Evolutionary conservation across 2,113 vertebrate genomes (phyloP).

Genomic region (Apaloderma vittatum): DNA sequence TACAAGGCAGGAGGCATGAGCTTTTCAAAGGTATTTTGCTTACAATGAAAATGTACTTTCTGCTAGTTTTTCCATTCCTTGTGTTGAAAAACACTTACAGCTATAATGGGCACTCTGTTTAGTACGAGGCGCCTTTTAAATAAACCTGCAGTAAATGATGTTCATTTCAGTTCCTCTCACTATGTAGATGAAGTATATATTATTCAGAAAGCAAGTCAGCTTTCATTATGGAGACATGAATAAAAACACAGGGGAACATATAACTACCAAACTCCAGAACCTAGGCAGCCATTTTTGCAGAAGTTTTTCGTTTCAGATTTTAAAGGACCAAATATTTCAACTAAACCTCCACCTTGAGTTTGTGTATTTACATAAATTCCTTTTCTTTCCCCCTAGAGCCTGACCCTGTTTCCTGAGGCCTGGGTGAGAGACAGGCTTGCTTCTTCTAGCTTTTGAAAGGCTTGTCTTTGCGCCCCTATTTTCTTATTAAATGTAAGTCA

Average conservation of each 20-base stretch:
- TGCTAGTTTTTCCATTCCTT: neutral
- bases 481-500: constrained; percentile 14
- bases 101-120: neutral
- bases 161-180: neutral
- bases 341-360: neutral
- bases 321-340: constrained; percentile 44
- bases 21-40: neutral
- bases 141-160: neutral
- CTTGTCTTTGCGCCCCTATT: neutral
- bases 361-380: constrained; percentile 50
- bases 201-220: constrained; percentile 59
- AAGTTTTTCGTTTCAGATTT: constrained; percentile 39
- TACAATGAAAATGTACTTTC: neutral
- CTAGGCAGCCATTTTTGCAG: neutral
- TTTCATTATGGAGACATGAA: constrained; percentile 46
- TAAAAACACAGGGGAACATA: constrained; percentile 10
- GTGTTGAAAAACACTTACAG: neutral
- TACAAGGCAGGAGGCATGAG: neutral
- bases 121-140: neutral
- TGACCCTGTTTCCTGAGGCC: constrained; percentile 28
- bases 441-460: neutral
- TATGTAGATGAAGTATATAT: constrained; percentile 32
- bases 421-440: neutral
- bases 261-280: neutral
- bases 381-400: neutral